Evolutionary conservation across 2,113 vertebrate genomes (phyloP).

Genomic region (Muscicapa adusta): DNA sequence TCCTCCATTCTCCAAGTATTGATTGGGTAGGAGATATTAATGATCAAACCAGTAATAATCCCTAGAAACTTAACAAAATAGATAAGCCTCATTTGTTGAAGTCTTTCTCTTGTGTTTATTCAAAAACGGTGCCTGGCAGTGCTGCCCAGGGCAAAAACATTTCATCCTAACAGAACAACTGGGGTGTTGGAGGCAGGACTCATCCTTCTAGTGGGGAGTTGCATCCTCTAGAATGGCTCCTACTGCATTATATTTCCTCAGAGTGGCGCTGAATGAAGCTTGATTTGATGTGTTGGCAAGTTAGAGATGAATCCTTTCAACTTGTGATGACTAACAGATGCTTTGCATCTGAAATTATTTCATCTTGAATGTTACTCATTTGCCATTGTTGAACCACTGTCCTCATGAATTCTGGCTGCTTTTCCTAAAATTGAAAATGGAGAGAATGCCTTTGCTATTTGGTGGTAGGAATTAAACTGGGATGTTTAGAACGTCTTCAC

Average conservation of each 20-base stretch:
- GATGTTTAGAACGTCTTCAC: neutral
- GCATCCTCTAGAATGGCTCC: neutral
- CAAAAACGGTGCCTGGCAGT: neutral
- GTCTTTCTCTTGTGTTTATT: neutral
- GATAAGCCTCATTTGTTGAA: neutral
- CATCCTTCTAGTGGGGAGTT: neutral
- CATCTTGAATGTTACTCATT: neutral
- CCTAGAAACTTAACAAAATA: neutral
- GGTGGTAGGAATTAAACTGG: neutral
- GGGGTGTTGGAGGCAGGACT: neutral
- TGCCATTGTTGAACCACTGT: neutral
- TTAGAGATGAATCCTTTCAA: neutral
- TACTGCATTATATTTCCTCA: neutral
- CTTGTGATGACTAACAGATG: neutral
- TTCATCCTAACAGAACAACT: neutral
- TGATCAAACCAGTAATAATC: neutral
- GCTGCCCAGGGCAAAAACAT: neutral
- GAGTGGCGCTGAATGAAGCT: neutral
- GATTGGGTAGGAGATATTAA: neutral
- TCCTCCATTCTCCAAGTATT: neutral
- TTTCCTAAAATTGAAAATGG: neutral
- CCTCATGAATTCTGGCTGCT: neutral
- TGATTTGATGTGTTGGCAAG: neutral
- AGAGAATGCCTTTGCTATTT: neutral
- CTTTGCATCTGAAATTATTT: neutral